Evolutionary conservation across 2,888 invertebrate genomes (phyloP).

Genomic region (Conchocele bisecta): DNA sequence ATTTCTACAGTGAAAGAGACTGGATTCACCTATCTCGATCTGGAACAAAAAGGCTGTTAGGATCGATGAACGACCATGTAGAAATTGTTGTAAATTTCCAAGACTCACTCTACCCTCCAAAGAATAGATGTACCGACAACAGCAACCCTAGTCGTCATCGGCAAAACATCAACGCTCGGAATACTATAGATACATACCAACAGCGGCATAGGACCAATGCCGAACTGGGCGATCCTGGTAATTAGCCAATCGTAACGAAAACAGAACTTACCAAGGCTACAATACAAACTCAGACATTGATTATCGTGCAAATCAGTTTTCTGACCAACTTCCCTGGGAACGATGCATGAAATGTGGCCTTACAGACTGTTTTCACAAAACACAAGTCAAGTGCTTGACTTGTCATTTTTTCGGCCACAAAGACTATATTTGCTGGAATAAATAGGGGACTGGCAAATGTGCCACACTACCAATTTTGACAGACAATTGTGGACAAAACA

Average conservation of each 20-base stretch:
- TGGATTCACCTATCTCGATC: no score
- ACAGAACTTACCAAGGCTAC: neutral
- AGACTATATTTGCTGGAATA: slow-evolving; percentile 2
- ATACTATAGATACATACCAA: no score
- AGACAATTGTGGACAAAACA: no score
- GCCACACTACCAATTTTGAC: no score
- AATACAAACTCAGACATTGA: no score
- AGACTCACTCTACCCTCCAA: neutral
- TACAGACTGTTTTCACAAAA: neutral
- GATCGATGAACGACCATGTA: neutral
- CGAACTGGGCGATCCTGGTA: no score
- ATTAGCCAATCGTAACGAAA: no score
- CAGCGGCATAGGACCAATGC: no score
- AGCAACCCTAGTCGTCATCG: neutral
- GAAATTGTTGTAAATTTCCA: neutral
- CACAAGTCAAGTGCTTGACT: neutral
- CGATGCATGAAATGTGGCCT: slow-evolving; percentile 1
- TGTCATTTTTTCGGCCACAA: slow-evolving; percentile 5
- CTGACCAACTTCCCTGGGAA: no score
- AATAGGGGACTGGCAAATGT: neutral
- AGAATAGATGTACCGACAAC: neutral
- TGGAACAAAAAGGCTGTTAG: neutral
- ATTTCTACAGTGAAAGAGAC: neutral
- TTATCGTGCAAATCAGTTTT: no score
- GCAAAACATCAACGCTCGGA: no score